A percentile compares a stretch with the other conserved stretches of the same genome.
Conservation (phyloP, 2,797 vertebrate species). For the Gila robusta region DNA sequence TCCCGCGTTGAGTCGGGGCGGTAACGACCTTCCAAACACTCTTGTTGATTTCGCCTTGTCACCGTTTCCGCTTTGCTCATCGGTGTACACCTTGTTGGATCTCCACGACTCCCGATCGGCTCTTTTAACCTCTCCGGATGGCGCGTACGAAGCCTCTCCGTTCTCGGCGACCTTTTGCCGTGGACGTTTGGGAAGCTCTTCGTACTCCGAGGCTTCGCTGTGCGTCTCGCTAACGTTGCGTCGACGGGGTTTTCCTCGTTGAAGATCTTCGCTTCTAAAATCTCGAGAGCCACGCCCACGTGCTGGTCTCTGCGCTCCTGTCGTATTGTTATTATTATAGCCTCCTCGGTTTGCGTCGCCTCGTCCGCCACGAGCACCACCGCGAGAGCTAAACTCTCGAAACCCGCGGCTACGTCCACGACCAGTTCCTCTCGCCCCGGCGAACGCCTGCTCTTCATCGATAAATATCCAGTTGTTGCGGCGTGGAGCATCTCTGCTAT, state of each 20-base stretch:
- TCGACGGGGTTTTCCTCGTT: conserved; percentile 88
- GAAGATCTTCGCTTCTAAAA: conserved; percentile 88
- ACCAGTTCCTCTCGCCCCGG: conserved; percentile 83
- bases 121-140: conserved; percentile 81
- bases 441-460: conserved; percentile 96
- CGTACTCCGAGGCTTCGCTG: conserved; percentile 94
- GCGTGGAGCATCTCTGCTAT: conserved; percentile 81
- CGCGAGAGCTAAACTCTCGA: conserved; percentile 87
- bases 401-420: conserved; percentile 89
- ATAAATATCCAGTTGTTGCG: conserved; percentile 99
- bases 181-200: conserved; percentile 95
- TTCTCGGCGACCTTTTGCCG: conserved; percentile 89
- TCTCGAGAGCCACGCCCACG: conserved; percentile 86
- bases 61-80: conserved; percentile 78
- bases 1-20: conserved; percentile 88
- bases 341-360: conserved; percentile 65
- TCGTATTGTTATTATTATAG: conserved; percentile 64
- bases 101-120: conserved; percentile 93
- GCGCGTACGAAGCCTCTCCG: conserved; percentile 77
- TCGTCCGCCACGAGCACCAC: conserved; percentile 69
- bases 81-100: conserved; percentile 90
- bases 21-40: conserved; percentile 87
- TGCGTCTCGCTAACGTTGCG: conserved; percentile 95
- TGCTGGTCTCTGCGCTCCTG: conserved; percentile 70
- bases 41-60: conserved; percentile 83